Conservation (phyloP, 2,113 vertebrate species). For the Microcebus griseorufus region DNA sequence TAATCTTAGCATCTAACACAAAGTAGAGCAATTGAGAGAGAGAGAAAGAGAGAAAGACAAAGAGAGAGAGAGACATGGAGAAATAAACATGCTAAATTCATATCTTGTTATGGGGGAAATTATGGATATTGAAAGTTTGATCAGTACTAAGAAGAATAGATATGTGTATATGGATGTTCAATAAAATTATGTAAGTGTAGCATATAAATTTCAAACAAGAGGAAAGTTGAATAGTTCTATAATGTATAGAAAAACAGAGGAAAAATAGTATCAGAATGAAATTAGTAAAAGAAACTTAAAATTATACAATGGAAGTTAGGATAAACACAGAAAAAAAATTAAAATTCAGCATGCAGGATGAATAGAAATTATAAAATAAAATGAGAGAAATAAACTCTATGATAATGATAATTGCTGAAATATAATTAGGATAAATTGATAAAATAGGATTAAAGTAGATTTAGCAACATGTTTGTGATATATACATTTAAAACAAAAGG, state of each 20-base stretch:
- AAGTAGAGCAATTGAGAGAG: rapidly evolving
- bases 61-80: rapidly evolving
- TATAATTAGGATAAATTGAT: rapidly evolving
- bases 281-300: background rate
- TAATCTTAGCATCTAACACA: rapidly evolving
- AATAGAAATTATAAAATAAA: background rate
- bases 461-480: too few species aligned
- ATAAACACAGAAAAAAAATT: background rate
- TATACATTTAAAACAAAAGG: background rate
- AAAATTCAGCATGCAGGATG: too few species aligned
- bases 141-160: rapidly evolving
- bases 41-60: rapidly evolving
- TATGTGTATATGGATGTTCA: background rate
- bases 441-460: rapidly evolving
- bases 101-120: background rate
- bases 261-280: rapidly evolving
- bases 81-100: rapidly evolving
- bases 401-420: background rate
- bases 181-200: background rate
- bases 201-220: background rate
- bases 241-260: background rate
- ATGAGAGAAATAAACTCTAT: rapidly evolving
- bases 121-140: rapidly evolving
- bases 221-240: background rate
- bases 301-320: rapidly evolving